Percentiles rank a stretch among this genome's conserved stretches.
These are phyloP conservation scores for Catocala sponsa DNA, from an alignment of 2,888 invertebrate genomes.

Conservation along the genomic window DNA sequence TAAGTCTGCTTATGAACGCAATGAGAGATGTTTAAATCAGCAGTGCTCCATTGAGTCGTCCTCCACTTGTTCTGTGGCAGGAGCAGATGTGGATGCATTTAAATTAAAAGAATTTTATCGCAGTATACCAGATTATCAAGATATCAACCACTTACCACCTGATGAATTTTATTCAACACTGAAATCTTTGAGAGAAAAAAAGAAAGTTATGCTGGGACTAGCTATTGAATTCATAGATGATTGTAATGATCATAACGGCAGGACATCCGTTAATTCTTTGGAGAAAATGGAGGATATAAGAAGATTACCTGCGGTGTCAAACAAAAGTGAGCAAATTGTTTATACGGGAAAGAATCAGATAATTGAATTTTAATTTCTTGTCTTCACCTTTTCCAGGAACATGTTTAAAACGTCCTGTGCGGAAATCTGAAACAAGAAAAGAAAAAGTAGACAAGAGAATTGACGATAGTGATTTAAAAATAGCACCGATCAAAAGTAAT, in stretches of 20 bases:
- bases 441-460: slow-evolving; percentile 42
- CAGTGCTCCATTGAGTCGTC: slow-evolving; percentile 75
- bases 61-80: slow-evolving; percentile 68
- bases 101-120: slow-evolving; percentile 92
- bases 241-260: slow-evolving; percentile 55
- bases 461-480: slow-evolving; percentile 54
- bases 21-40: slow-evolving; percentile 69
- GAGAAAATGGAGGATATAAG: slow-evolving; percentile 46
- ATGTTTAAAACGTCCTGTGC: slow-evolving; percentile 56
- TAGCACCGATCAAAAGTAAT: slow-evolving; percentile 54
- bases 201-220: slow-evolving; percentile 82
- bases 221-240: slow-evolving; percentile 73
- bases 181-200: slow-evolving; percentile 90
- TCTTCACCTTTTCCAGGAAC: slow-evolving; percentile 42
- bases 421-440: slow-evolving; percentile 42
- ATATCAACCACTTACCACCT: slow-evolving; percentile 92
- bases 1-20: slow-evolving; percentile 91
- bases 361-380: no score
- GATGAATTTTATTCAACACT: slow-evolving; percentile 92
- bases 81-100: slow-evolving; percentile 81
- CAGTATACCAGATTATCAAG: slow-evolving; percentile 94
- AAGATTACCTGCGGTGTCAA: slow-evolving; percentile 30
- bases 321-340: slow-evolving; percentile 26
- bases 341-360: no score
- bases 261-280: slow-evolving; percentile 46